phyloP scores from a whole-genome alignment of 35 echinoderm and acorn worm species.

The Hemicentrotus pulcherrimus region DNA sequence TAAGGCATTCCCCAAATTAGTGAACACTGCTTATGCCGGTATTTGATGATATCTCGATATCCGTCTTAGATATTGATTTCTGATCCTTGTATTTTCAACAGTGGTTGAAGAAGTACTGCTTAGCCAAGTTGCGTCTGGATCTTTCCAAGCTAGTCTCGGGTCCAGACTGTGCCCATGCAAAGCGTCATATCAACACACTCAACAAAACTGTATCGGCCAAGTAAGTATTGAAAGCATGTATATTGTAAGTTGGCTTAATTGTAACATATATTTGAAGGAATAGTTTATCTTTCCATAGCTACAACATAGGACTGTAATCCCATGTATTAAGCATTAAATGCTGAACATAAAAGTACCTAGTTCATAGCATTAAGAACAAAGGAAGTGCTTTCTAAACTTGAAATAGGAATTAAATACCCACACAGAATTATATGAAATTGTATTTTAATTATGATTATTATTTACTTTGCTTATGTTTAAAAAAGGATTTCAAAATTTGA shows the following conservation, averaged over 20 bases:
- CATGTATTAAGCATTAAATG: too few relatives aligned
- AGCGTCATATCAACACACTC: constrained; percentile 90
- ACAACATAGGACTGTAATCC: too few relatives aligned
- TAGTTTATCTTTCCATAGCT: background rate
- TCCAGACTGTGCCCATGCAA: constrained; percentile 88
- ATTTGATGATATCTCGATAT: background rate
- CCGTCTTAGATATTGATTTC: background rate
- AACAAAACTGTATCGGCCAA: constrained; percentile 94
- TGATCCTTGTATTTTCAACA: constrained; percentile 43
- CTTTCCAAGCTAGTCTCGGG: constrained; percentile 90
- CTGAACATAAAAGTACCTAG: too few relatives aligned
- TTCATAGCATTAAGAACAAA: too few relatives aligned
- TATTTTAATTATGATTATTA: too few relatives aligned
- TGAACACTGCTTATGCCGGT: background rate
- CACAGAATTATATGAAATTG: too few relatives aligned
- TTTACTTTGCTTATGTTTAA: too few relatives aligned
- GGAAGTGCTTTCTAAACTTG: too few relatives aligned
- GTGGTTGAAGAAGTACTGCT: constrained; percentile 93
- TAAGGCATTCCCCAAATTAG: too few relatives aligned
- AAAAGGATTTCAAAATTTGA: too few relatives aligned
- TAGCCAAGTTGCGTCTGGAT: constrained; percentile 80
- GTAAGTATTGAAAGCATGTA: constrained; percentile 53
- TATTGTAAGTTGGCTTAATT: too few relatives aligned
- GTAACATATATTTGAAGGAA: background rate
- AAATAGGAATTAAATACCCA: too few relatives aligned